These are phyloP conservation scores for Protodeltote pygarga DNA, from an alignment of 2,888 invertebrate genomes.

Conservation along the genomic window DNA sequence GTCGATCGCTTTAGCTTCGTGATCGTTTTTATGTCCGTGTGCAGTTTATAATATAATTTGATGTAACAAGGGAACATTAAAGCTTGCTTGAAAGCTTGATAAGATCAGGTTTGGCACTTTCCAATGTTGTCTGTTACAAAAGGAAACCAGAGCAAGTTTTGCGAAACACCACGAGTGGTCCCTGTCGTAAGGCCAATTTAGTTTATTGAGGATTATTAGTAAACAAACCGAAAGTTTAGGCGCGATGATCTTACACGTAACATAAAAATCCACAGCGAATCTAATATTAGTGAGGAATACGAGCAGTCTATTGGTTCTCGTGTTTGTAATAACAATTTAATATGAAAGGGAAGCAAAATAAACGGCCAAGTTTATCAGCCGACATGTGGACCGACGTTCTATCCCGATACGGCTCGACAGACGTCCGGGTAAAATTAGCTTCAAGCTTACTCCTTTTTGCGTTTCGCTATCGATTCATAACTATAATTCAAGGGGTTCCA, in stretches of 20 bases:
- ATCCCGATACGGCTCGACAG: constrained; percentile 48
- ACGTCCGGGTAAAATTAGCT: constrained; percentile 55
- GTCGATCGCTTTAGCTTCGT: constrained; percentile 12
- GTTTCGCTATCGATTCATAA: constrained; percentile 29
- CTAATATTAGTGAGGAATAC: too few species aligned
- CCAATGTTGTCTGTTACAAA: constrained; percentile 48
- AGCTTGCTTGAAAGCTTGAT: constrained; percentile 32
- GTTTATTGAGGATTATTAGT: constrained; percentile 37
- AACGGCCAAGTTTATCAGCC: constrained; percentile 41
- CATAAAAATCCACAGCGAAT: too few species aligned
- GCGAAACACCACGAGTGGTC: constrained; percentile 49
- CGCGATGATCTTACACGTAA: not conserved
- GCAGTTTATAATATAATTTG: constrained; percentile 15
- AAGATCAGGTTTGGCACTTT: constrained; percentile 42
- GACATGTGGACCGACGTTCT: constrained; percentile 35
- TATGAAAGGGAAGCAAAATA: constrained; percentile 34
- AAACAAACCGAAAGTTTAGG: constrained; percentile 5
- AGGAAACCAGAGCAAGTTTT: constrained; percentile 50
- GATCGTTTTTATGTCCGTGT: constrained; percentile 9
- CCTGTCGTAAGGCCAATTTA: constrained; percentile 50
- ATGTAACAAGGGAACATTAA: constrained; percentile 18
- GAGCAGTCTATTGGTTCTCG: too few species aligned
- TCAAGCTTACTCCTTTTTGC: constrained; percentile 36
- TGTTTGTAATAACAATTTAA: constrained; percentile 8
- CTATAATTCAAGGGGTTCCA: constrained; percentile 34